A percentile compares a stretch with the other conserved stretches of the same genome.
These are phyloP conservation scores for Drosophila carrolli DNA, from an alignment of 1,140 invertebrate species.

Conservation along the genomic window DNA sequence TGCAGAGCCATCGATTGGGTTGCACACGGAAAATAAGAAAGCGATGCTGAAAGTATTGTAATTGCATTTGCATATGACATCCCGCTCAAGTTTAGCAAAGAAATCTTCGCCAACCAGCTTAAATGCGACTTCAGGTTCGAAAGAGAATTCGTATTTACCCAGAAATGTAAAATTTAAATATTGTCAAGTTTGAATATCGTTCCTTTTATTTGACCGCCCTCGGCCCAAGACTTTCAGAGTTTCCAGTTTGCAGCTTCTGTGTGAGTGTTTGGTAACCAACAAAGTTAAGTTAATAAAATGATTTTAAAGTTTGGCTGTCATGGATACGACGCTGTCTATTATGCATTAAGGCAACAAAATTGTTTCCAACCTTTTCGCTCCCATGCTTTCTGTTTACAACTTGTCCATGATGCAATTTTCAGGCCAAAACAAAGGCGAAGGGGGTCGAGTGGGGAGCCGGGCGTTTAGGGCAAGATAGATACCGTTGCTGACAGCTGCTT, in stretches of 20 bases:
- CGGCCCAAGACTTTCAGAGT: neutral
- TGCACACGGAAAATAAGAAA: slow-evolving; percentile 6
- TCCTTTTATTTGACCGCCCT: neutral
- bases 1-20: slow-evolving; percentile 8
- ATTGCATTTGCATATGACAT: slow-evolving; percentile 75
- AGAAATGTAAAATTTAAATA: too few species aligned
- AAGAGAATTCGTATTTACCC: neutral
- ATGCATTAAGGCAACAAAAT: slow-evolving; percentile 51
- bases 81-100: slow-evolving; percentile 11
- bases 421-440: slow-evolving; percentile 3
- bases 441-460: neutral
- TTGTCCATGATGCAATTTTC: slow-evolving; percentile 41
- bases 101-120: neutral
- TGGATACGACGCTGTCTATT: slow-evolving; percentile 49
- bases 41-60: slow-evolving; percentile 31
- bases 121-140: neutral
- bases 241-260: slow-evolving; percentile 13
- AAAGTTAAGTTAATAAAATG: slow-evolving; percentile 62
- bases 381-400: slow-evolving; percentile 18
- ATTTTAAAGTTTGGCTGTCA: slow-evolving; percentile 55
- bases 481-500: slow-evolving; percentile 44
- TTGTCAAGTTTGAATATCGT: neutral
- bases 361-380: slow-evolving; percentile 43
- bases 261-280: slow-evolving; percentile 11
- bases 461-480: slow-evolving; percentile 30